Conservation (phyloP, 2,797 vertebrate genomes). For the Sebastes variabilis region DNA sequence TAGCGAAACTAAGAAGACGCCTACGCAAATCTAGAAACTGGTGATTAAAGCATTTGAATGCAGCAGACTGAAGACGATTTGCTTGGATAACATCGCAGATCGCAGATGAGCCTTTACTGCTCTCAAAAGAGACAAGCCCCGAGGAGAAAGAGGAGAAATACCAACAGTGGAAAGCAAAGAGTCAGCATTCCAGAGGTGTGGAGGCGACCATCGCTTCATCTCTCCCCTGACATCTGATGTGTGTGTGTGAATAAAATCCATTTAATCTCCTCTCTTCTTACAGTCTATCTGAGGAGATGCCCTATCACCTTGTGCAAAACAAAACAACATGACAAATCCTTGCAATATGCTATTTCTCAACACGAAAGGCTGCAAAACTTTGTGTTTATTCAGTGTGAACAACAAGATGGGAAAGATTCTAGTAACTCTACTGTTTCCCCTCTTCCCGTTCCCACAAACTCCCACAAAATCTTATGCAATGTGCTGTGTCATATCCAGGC, state of each 20-base stretch:
- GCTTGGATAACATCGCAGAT: conserved; percentile 41
- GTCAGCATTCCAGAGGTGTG: conserved; percentile 75
- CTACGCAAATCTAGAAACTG: conserved; percentile 1
- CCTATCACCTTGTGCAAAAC: conserved; percentile 9
- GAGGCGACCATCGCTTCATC: conserved; percentile 64
- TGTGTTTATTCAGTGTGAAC: not conserved
- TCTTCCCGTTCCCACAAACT: conserved; percentile 4
- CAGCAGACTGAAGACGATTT: conserved; percentile 49
- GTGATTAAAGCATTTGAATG: conserved; percentile 27
- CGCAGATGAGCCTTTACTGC: conserved; percentile 32
- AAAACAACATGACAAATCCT: conserved; percentile 26
- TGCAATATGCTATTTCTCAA: conserved; percentile 8
- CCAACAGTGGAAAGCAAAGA: conserved; percentile 67
- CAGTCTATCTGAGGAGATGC: conserved; percentile 7
- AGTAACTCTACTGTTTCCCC: not conserved
- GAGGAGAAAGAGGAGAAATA: conserved; percentile 46
- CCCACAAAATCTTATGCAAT: conserved; percentile 23
- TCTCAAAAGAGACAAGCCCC: conserved; percentile 37
- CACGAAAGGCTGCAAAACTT: not conserved
- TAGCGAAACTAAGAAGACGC: not conserved
- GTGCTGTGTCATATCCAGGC: conserved; percentile 24
- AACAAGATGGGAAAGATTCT: not conserved
- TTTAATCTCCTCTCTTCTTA: conserved; percentile 16
- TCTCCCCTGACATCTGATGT: conserved; percentile 53
- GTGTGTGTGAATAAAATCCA: conserved; percentile 41